Percentiles rank a stretch among this genome's conserved stretches.
Evolutionary conservation across 1,140 invertebrate genomes (phyloP).

Genomic region (Nylanderia fulva): DNA sequence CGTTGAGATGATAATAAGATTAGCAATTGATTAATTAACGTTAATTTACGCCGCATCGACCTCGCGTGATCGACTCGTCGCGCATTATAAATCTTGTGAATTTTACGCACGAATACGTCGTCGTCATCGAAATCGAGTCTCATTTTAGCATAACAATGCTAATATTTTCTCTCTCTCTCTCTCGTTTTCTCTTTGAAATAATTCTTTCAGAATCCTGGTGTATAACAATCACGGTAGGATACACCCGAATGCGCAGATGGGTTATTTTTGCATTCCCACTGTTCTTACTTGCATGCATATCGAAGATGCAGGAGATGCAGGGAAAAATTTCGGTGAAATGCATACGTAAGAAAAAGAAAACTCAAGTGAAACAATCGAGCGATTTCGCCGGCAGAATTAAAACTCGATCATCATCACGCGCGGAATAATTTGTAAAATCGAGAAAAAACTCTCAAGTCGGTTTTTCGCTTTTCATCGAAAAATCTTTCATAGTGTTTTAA

Average conservation of each 20-base stretch:
- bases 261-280: conserved; percentile 60
- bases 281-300: conserved; percentile 71
- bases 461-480: not conserved
- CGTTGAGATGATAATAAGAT: conserved; percentile 21
- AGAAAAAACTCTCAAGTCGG: not conserved
- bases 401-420: not conserved
- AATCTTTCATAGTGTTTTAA: not conserved
- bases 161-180: too few species aligned
- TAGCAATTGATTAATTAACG: conserved; percentile 4
- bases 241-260: conserved; percentile 70
- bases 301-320: not conserved
- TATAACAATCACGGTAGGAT: conserved; percentile 70
- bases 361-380: conserved; percentile 29
- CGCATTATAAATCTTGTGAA: not conserved
- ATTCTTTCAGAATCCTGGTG: conserved; percentile 11
- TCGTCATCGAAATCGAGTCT: not conserved
- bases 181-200: not conserved
- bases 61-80: not conserved
- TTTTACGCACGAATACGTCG: not conserved
- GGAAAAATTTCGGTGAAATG: conserved; percentile 44
- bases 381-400: not conserved
- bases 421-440: not conserved
- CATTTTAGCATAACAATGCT: not conserved
- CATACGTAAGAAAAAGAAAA: conserved; percentile 7
- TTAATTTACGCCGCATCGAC: not conserved